phyloP scores from a whole-genome alignment of 2,888 invertebrate genomes.

The Eulithis testata region DNA sequence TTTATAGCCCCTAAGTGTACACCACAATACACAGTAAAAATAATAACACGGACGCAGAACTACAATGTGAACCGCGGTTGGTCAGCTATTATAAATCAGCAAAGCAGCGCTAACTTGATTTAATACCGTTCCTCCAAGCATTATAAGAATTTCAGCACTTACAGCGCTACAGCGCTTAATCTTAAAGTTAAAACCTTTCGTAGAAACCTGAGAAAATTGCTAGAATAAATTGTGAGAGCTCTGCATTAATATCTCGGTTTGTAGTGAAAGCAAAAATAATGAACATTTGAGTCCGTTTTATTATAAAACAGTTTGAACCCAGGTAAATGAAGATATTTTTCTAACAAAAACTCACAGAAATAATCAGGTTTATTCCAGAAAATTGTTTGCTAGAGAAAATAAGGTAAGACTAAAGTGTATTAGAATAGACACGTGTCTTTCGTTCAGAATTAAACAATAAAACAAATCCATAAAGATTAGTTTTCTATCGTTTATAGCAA shows the following conservation, averaged over 20 bases:
- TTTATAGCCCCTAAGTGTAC: too few species aligned
- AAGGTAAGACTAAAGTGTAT: too few species aligned
- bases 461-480: too few species aligned
- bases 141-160: conserved; percentile 27
- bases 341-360: too few species aligned
- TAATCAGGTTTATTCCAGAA: too few species aligned
- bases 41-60: conserved; percentile 18
- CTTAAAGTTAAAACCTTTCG: conserved; percentile 25
- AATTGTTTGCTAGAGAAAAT: too few species aligned
- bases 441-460: too few species aligned
- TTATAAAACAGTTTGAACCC: too few species aligned
- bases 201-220: conserved; percentile 16
- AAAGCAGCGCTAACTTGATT: conserved; percentile 27
- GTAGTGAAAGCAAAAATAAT: conserved; percentile 18
- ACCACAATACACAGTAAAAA: not conserved
- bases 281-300: conserved; percentile 10
- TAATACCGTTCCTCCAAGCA: conserved; percentile 26
- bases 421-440: too few species aligned
- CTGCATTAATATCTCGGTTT: conserved; percentile 18
- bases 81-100: conserved; percentile 30
- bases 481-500: too few species aligned
- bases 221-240: conserved; percentile 23
- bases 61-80: conserved; percentile 11
- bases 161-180: conserved; percentile 28
- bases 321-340: too few species aligned